Percentiles rank a stretch among this genome's conserved stretches.
Conservation (phyloP, 2,113 vertebrate genomes). For the Formicarius rufipectus region DNA sequence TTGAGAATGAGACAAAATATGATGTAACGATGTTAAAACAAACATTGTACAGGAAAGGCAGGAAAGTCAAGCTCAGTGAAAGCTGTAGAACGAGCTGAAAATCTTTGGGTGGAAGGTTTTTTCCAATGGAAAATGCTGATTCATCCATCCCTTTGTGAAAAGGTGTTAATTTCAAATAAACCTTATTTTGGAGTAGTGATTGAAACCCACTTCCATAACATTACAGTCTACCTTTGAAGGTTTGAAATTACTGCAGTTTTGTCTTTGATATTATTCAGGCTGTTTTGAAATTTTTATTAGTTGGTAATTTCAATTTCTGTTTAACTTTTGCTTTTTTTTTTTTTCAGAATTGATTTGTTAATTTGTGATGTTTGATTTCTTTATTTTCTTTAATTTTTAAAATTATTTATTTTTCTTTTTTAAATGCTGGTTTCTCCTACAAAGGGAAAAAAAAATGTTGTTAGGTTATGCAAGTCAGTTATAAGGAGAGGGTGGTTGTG, state of each 20-base stretch:
- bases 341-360: background rate
- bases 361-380: background rate
- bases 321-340: background rate
- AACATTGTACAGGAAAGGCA: constrained; percentile 54
- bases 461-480: background rate
- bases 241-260: background rate
- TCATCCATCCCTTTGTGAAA: background rate
- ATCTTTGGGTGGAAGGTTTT: background rate
- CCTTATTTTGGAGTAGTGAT: constrained; percentile 9
- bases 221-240: constrained; percentile 29
- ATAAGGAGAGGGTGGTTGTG: background rate
- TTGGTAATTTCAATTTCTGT: background rate
- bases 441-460: background rate
- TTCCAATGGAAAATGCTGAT: constrained; percentile 45
- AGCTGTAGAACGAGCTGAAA: background rate
- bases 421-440: background rate
- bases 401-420: too few relatives aligned
- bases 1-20: constrained; percentile 30
- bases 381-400: background rate
- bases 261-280: constrained; percentile 28
- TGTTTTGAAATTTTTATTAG: background rate
- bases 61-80: constrained; percentile 21
- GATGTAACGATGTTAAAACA: constrained; percentile 38
- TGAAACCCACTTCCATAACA: constrained; percentile 49
- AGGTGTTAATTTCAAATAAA: constrained; percentile 47